These are phyloP conservation scores for Tricholaema leucomelas DNA, from an alignment of 2,113 vertebrate genomes.

Conservation along the genomic window DNA sequence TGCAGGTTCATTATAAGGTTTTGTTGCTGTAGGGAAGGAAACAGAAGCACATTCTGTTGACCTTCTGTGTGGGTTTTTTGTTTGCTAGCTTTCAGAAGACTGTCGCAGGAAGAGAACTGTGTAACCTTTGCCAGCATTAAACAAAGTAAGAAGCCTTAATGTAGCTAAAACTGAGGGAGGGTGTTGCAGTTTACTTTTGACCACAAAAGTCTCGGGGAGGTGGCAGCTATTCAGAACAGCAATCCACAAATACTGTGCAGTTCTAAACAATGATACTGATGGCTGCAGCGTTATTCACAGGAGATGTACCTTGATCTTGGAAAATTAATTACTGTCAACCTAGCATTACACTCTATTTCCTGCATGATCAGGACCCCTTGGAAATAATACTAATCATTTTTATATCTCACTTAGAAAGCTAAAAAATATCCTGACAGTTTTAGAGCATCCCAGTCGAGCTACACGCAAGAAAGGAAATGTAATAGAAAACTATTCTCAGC, in stretches of 20 bases:
- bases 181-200: background rate
- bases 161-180: background rate
- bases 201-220: accelerated
- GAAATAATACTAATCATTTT: background rate
- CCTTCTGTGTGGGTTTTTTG: background rate
- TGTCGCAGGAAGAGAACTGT: background rate
- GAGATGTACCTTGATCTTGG: background rate
- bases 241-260: background rate
- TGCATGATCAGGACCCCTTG: background rate
- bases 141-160: background rate
- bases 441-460: background rate
- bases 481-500: background rate
- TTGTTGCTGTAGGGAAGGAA: background rate
- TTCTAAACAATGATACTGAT: background rate
- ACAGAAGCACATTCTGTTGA: background rate
- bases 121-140: background rate
- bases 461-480: background rate
- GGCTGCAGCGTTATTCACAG: background rate
- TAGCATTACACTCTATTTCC: background rate
- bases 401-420: background rate
- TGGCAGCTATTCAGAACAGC: background rate
- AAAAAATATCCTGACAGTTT: background rate
- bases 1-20: background rate
- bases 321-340: background rate
- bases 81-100: background rate